These are phyloP conservation scores for Falco naumanni DNA, from an alignment of 2,797 vertebrate genomes.

Conservation along the genomic window DNA sequence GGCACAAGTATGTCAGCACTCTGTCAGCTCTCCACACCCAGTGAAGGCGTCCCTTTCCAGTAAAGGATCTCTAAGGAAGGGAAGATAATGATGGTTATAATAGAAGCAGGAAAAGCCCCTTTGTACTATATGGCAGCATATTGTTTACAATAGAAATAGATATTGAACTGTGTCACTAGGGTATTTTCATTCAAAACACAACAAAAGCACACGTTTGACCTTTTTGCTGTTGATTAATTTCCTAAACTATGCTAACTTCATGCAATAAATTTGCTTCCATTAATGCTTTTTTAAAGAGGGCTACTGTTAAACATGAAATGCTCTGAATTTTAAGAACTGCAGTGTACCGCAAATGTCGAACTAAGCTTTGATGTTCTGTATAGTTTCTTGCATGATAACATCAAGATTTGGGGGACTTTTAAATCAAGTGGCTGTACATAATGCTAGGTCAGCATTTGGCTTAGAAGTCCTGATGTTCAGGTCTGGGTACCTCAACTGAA, in stretches of 20 bases:
- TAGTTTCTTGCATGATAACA: background rate
- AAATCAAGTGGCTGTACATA: slow-evolving; percentile 30
- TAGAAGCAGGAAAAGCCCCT: background rate
- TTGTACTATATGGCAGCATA: background rate
- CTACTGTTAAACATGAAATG: background rate
- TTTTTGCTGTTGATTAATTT: slow-evolving; percentile 12
- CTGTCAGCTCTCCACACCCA: background rate
- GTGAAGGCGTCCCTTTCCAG: background rate
- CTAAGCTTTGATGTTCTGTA: slow-evolving; percentile 11
- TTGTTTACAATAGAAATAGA: background rate
- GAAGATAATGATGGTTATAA: background rate
- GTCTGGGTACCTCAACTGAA: background rate
- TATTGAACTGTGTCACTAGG: background rate
- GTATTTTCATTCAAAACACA: background rate
- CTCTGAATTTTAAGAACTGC: background rate
- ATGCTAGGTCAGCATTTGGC: background rate
- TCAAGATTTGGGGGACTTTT: slow-evolving; percentile 26
- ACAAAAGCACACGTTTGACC: background rate
- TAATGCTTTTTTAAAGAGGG: background rate
- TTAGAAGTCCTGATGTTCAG: background rate
- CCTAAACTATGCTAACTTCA: background rate
- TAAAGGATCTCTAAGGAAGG: background rate
- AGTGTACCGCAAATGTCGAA: background rate
- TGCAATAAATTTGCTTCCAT: slow-evolving; percentile 5
- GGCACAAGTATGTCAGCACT: background rate